Percentiles rank a stretch among this genome's conserved stretches.
phyloP scores from a whole-genome alignment of 2,888 invertebrate genomes.

The Diploptera punctata region DNA sequence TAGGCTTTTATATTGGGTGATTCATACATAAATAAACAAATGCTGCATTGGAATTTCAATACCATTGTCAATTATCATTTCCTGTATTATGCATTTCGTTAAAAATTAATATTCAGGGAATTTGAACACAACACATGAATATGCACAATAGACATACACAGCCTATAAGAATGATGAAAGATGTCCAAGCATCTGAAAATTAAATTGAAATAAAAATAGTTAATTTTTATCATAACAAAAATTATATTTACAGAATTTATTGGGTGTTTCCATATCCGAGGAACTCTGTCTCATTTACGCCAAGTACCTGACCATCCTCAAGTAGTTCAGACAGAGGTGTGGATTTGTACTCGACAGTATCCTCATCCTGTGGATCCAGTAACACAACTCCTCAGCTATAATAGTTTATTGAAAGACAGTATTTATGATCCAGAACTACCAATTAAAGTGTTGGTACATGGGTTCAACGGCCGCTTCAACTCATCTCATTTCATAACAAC shows the following conservation, averaged over 20 bases:
- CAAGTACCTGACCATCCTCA: not conserved
- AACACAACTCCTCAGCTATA: not conserved
- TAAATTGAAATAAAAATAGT: too few species aligned
- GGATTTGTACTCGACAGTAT: not conserved
- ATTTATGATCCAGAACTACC: not conserved
- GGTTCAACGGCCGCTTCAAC: slow-evolving; percentile 1
- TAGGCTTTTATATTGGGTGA: too few species aligned
- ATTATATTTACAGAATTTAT: not conserved
- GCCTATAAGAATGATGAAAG: too few species aligned
- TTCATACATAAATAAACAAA: too few species aligned
- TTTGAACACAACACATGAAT: too few species aligned
- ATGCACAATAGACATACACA: too few species aligned
- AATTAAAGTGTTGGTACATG: slow-evolving; percentile 10
- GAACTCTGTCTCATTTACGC: not conserved
- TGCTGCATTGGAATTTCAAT: too few species aligned
- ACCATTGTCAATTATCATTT: too few species aligned
- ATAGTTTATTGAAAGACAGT: not conserved
- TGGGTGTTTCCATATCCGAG: slow-evolving; percentile 4
- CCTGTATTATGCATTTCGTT: too few species aligned
- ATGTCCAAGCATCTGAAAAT: too few species aligned
- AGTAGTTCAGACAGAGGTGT: not conserved
- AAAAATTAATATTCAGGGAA: too few species aligned
- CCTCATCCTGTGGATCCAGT: not conserved
- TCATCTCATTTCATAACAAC: not conserved
- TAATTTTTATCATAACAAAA: too few species aligned